These are phyloP conservation scores for Sarcoramphus papa DNA, from an alignment of 2,797 vertebrate genomes.

Conservation along the genomic window DNA sequence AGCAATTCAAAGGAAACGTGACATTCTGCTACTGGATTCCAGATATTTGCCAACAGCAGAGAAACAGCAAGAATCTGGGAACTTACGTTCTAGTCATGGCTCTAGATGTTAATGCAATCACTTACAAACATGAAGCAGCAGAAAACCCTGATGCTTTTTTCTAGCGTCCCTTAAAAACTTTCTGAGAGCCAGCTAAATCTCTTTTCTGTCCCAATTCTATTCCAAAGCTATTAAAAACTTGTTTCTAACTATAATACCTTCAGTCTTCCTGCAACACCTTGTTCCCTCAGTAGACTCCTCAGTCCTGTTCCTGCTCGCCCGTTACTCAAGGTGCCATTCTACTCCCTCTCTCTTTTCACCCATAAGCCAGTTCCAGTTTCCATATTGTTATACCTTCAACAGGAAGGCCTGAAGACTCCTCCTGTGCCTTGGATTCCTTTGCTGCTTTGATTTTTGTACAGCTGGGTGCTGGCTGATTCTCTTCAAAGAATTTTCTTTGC, in stretches of 20 bases:
- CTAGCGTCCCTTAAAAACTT: background rate
- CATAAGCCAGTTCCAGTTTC: background rate
- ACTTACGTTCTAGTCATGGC: too few relatives aligned
- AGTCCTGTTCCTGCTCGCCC: background rate
- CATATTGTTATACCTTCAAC: background rate
- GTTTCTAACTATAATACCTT: background rate
- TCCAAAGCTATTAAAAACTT: background rate
- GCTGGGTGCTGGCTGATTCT: slow-evolving; percentile 3
- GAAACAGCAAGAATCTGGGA: background rate
- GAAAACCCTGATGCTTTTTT: background rate
- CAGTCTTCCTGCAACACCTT: background rate
- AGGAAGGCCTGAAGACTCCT: background rate
- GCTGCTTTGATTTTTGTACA: background rate
- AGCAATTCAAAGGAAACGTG: background rate
- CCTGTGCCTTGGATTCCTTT: background rate
- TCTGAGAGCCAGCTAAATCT: background rate
- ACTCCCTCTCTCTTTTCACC: background rate
- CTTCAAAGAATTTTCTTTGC: slow-evolving; percentile 64
- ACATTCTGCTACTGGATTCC: background rate
- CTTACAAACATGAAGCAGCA: background rate
- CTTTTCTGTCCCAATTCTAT: background rate
- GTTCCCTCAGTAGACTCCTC: background rate
- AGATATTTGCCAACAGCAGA: background rate
- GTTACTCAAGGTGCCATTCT: background rate
- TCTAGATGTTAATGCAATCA: background rate